Evolutionary conservation across 2,113 vertebrate species (phyloP), one percentile per base, ranked within the genome.

Genomic region (Eurystomus gularis): DNA sequence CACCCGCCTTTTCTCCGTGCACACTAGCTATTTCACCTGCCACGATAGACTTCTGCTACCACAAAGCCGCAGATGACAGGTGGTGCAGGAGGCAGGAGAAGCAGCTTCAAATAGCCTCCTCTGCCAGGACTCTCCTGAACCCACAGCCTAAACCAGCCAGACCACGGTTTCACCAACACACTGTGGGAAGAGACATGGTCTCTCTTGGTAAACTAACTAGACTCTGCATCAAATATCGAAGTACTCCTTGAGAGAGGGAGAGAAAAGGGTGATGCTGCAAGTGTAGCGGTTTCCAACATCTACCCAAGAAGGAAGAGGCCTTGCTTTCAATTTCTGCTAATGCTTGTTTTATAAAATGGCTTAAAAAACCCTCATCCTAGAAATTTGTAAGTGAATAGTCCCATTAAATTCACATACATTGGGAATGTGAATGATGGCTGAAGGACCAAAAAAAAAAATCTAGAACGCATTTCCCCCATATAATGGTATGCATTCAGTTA

Each of bases 11-110:
- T 64, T 37, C 39, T 70, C 52, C 13, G 6, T 39, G 33, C n/a
- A 21, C 3, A 0, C 17, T 72, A 80, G 13, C 40, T 79, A 13
- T 57, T 79, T 69, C 57, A 71, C 13, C 19, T 19, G 29, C 5
- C 0, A 64, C 0, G 1, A 60, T n/a, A 28, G 16, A n/a, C 17
- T 57, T 42, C 11, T 4, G 2, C 51, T 24, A 28, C 24, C 5
- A 5, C 75, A 65, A 44, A 35, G 25, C 11, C 37, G 9, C 37
- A 58, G 42, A 33, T 8, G 39, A 29, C 1, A 2, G 48, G 18
- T 2, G 2, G n/a, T 48, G 26, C n/a, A 48, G 44, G 18, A 79
- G 9, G 72, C 52, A 68, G n/a, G 37, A 79, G 55, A 48, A 21
- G 15, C 35, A 65, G 44, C n/a, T 75, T 85, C 69, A 55, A 54